These are phyloP conservation scores for Odontocerum albicorne DNA, from an alignment of 2,888 invertebrate genomes.

Conservation along the genomic window DNA sequence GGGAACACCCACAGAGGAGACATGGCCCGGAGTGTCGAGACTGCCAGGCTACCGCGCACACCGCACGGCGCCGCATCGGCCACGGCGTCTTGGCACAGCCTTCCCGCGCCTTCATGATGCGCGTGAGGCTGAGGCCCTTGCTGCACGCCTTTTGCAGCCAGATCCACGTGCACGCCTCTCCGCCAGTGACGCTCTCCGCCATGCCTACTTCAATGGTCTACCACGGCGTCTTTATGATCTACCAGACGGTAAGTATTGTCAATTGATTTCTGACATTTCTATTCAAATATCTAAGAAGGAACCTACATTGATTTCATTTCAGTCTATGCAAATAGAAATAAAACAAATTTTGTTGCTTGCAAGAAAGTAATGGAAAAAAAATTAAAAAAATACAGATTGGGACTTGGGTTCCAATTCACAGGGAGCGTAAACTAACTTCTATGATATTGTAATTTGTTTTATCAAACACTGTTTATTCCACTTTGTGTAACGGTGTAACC, in stretches of 20 bases:
- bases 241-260: conserved; percentile 75
- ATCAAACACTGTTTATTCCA: too few species aligned
- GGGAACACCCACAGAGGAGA: conserved; percentile 92
- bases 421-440: too few species aligned
- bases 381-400: too few species aligned
- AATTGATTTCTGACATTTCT: background rate
- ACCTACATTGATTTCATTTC: background rate
- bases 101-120: conserved; percentile 91
- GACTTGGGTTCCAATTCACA: too few species aligned
- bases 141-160: conserved; percentile 79
- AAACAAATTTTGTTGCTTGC: too few species aligned
- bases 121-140: conserved; percentile 85
- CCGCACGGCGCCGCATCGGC: conserved; percentile 67
- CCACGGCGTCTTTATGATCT: conserved; percentile 88
- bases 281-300: too few species aligned
- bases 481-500: too few species aligned
- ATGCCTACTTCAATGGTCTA: conserved; percentile 89
- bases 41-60: conserved; percentile 84
- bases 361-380: too few species aligned
- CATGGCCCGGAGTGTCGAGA: conserved; percentile 89
- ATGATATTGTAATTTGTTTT: too few species aligned
- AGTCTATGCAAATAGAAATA: background rate
- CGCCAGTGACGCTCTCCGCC: conserved; percentile 83
- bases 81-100: conserved; percentile 77
- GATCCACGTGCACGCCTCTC: conserved; percentile 86